These are phyloP conservation scores for Heliconius erato DNA, from an alignment of 2,888 invertebrate species.

Conservation along the genomic window DNA sequence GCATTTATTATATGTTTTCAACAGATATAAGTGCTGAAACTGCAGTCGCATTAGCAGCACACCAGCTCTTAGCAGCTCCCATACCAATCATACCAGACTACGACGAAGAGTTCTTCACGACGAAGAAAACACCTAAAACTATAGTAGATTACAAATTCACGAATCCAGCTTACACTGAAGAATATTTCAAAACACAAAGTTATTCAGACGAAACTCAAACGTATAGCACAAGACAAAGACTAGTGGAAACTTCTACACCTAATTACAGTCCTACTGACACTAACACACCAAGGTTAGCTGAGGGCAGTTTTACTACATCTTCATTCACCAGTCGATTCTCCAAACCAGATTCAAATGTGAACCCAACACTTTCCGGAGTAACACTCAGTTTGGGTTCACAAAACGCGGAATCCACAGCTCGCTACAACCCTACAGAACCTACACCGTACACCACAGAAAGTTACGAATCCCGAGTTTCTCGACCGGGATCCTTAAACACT, in stretches of 20 bases:
- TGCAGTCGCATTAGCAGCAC: slow-evolving; percentile 79
- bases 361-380: slow-evolving; percentile 52
- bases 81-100: slow-evolving; percentile 72
- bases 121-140: slow-evolving; percentile 62
- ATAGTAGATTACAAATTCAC: slow-evolving; percentile 72
- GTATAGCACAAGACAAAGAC: slow-evolving; percentile 58
- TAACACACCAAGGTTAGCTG: slow-evolving; percentile 35
- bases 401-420: slow-evolving; percentile 54
- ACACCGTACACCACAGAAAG: slow-evolving; percentile 50
- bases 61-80: slow-evolving; percentile 79
- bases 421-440: slow-evolving; percentile 54
- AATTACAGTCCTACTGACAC: slow-evolving; percentile 53
- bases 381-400: slow-evolving; percentile 52
- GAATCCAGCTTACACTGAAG: slow-evolving; percentile 66
- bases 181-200: slow-evolving; percentile 61
- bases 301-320: slow-evolving; percentile 33
- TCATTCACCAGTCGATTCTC: slow-evolving; percentile 43
- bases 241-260: slow-evolving; percentile 61
- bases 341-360: slow-evolving; percentile 43
- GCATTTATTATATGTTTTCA: background rate
- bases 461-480: slow-evolving; percentile 49
- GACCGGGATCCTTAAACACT: slow-evolving; percentile 51
- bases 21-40: slow-evolving; percentile 78
- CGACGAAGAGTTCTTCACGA: slow-evolving; percentile 67
- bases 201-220: slow-evolving; percentile 67